Percentiles rank a stretch among this genome's conserved stretches.
phyloP scores from a whole-genome alignment of 2,888 invertebrate genomes.

The Agrochola circellaris region DNA sequence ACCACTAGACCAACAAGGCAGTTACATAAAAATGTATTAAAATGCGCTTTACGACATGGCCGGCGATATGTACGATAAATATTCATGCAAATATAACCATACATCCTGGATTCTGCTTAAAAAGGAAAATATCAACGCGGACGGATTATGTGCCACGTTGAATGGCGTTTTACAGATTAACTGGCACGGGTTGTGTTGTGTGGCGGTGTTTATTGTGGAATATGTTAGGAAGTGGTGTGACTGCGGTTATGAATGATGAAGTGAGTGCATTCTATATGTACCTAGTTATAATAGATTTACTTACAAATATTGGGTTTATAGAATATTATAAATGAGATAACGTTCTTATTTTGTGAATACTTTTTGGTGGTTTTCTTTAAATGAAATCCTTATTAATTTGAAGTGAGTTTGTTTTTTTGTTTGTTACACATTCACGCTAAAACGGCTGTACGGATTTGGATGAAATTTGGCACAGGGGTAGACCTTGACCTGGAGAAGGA shows the following conservation, averaged over 20 bases:
- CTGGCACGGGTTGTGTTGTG: conserved; percentile 40
- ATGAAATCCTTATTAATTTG: no score
- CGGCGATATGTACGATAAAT: conserved; percentile 86
- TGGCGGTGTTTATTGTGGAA: conserved; percentile 61
- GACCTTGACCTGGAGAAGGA: no score
- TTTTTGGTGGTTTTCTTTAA: background rate
- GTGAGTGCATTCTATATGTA: background rate
- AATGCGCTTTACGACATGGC: conserved; percentile 86
- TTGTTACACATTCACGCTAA: no score
- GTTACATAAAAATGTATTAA: conserved; percentile 86
- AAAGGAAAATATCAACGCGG: conserved; percentile 88
- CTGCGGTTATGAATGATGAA: conserved; percentile 45
- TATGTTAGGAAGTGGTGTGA: conserved; percentile 51
- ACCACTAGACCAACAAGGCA: background rate
- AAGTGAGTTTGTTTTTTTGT: no score
- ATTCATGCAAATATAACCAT: conserved; percentile 86
- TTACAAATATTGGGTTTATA: conserved; percentile 26
- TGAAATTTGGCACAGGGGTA: no score
- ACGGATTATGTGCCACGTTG: conserved; percentile 78
- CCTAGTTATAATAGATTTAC: background rate
- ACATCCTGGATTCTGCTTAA: conserved; percentile 90
- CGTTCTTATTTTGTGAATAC: background rate
- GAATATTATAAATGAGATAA: conserved; percentile 1
- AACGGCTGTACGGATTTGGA: no score
- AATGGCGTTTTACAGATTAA: conserved; percentile 63